phyloP scores from a whole-genome alignment of 2,888 invertebrate genomes.

The Eugnorisma glareosa region DNA sequence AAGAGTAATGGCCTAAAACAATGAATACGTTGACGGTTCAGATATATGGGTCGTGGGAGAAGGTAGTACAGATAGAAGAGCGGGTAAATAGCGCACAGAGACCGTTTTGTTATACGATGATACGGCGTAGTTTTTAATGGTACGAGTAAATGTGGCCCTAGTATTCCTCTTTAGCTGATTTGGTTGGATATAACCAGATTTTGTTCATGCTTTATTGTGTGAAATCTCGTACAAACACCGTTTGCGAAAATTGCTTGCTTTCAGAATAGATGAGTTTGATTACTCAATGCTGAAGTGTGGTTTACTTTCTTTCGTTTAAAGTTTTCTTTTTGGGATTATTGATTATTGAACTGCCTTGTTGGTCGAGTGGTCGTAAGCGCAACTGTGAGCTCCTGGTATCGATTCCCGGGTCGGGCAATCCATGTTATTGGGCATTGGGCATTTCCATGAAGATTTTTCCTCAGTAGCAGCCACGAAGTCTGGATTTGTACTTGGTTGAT shows the following conservation, averaged over 20 bases:
- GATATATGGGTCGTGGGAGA: conserved; percentile 54
- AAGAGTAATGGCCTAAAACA: conserved; percentile 65
- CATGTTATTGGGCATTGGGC: too few relatives aligned
- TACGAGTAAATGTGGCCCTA: background rate
- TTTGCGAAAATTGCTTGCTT: background rate
- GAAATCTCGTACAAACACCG: background rate
- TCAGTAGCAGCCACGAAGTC: too few relatives aligned
- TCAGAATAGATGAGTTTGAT: background rate
- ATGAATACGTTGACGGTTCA: conserved; percentile 64
- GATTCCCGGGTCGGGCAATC: too few relatives aligned
- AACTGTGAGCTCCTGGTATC: too few relatives aligned
- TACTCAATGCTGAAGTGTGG: background rate
- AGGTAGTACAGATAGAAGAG: conserved; percentile 42
- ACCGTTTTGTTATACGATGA: conserved; percentile 22
- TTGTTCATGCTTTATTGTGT: background rate
- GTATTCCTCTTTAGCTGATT: background rate
- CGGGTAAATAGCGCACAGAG: conserved; percentile 13
- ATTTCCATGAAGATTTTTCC: too few relatives aligned
- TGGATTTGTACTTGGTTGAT: too few relatives aligned
- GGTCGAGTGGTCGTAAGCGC: too few relatives aligned
- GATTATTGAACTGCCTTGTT: too few relatives aligned
- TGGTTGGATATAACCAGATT: background rate
- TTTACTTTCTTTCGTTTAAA: background rate
- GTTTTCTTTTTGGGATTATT: background rate
- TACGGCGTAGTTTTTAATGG: conserved; percentile 15